These are phyloP conservation scores for Acropternis orthonyx DNA, from an alignment of 2,797 vertebrate genomes.

Conservation along the genomic window DNA sequence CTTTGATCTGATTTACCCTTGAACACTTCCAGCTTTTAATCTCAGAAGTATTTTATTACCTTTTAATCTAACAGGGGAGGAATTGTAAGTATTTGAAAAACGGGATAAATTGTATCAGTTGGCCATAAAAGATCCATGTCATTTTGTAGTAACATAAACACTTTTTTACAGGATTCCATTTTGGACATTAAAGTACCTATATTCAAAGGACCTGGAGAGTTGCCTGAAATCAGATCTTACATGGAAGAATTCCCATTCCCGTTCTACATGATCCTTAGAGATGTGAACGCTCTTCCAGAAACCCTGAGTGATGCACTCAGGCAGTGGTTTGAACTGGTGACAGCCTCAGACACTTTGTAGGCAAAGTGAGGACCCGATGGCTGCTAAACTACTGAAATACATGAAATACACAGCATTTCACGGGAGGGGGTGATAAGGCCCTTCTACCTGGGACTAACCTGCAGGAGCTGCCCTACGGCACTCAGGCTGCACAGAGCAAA, in stretches of 20 bases:
- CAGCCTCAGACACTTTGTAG: slow-evolving; percentile 78
- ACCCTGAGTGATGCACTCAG: slow-evolving; percentile 94
- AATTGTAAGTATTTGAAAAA: not conserved
- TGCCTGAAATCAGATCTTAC: slow-evolving; percentile 95
- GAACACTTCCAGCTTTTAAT: not conserved
- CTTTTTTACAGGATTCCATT: slow-evolving; percentile 88
- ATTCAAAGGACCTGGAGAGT: slow-evolving; percentile 89
- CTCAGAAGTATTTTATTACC: not conserved
- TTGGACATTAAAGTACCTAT: slow-evolving; percentile 98
- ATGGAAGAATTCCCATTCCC: slow-evolving; percentile 99
- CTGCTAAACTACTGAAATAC: not conserved
- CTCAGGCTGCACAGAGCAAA: not conserved
- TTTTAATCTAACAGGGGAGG: not conserved
- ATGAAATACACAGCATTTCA: not conserved
- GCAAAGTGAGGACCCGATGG: not conserved
- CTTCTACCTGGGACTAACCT: not conserved
- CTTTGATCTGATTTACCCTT: not conserved
- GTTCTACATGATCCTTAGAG: slow-evolving; percentile 92
- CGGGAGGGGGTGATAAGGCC: not conserved
- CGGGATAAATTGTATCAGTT: not conserved
- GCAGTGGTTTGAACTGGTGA: slow-evolving; percentile 98
- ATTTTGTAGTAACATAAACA: not conserved
- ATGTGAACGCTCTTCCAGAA: slow-evolving; percentile 91
- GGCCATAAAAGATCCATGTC: not conserved
- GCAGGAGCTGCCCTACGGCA: not conserved